Evolutionary conservation across 2,113 vertebrate species (phyloP), one percentile per base, ranked within the genome.

Genomic region (Oncorhynchus masou): DNA sequence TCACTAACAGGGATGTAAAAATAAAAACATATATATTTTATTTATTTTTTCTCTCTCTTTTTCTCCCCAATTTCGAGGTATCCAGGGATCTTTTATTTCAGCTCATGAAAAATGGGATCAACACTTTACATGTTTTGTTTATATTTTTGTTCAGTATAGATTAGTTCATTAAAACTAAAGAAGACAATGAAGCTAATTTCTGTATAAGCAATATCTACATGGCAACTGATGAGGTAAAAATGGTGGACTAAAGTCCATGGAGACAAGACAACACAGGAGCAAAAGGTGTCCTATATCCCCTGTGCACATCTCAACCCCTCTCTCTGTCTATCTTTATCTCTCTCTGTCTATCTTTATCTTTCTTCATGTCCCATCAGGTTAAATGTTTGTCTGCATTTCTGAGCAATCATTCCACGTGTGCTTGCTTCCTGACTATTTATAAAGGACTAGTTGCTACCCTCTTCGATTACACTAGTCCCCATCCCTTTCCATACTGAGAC

Each of bases 401-500:
- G 54, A 66, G 68, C 49, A 71, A 73, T 82, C 78, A 82, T 72
- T 71, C 76, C 76, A 68, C 31, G 48, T 78, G 70, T 22, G 75
- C 68, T 45, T 65, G 48, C 76, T 57, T 60, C 34, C 78, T 74
- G 72, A 68, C 85, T 86, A 86, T 84, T 86, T 84, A 82, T 86
- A 86, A 86, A 78, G 68, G 75, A 19, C 68, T 70, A 68, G 82
- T 84, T 86, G 82, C 85, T 86, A 82, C 66, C 80, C 82, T 83
- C 81, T 86, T 78, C 67, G 60, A 76, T 84, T 86, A 79, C 82
- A 82, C 48, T 59, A 29, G 71, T 72, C 59, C 25, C 57, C 77
- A 76, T 67, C 74, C 73, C 45, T 12, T 62, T 34, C 73, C 62
- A 68, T 57, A 74, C 57, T 54, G 51, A 54, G 71, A 76, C 71